Evolutionary conservation across 2,113 vertebrate genomes (phyloP), one percentile per base, ranked within the genome.

Genomic region (Lophochroa leadbeateri): DNA sequence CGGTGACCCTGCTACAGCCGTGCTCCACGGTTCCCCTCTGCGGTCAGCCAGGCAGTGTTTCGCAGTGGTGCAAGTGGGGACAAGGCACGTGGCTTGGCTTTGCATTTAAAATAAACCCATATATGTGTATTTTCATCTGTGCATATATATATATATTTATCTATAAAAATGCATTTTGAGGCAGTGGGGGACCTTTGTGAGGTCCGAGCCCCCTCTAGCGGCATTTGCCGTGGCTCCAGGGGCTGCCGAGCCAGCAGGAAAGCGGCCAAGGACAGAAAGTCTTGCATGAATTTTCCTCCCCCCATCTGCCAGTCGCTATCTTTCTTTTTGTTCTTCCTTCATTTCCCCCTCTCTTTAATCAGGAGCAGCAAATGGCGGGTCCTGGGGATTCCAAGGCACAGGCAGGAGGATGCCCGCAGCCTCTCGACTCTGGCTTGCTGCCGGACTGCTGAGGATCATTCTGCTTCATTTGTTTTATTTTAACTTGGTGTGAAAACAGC

Each of bases 191-290:
- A 90, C 77, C 97, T 95, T 6, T 7, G 82, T 6, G 47, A 91
- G 89, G 82, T 88, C 79, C 8, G 95, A 97, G 97, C 97, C 92
- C 98, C 98, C 98, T 98, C 98, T 98, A 94, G 98, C 50, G 98
- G 97, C 44, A 29, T 13, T 39, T 15, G 19, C n/a, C 2, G 1
- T 2, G 0, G 71, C 86, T 67, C 11, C 3, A 0, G 75, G 72
- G 28, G 71, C 84, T 94, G 76, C 71, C 41, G 1, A 41, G 84
- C 37, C 52, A 75, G 53, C 12, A n/a, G 64, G 75, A 35, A 67
- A 69, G 77, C 69, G 2, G 58, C 80, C 92, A 88, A 95, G 89
- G 93, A 94, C 91, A 79, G 92, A 96, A 91, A 91, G 43, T 85
- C 71, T 89, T 39, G 31, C 64, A 21, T 65, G 68, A 68, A 69